These are phyloP conservation scores for Gadus macrocephalus DNA, from an alignment of 2,113 vertebrate species.

Conservation along the genomic window DNA sequence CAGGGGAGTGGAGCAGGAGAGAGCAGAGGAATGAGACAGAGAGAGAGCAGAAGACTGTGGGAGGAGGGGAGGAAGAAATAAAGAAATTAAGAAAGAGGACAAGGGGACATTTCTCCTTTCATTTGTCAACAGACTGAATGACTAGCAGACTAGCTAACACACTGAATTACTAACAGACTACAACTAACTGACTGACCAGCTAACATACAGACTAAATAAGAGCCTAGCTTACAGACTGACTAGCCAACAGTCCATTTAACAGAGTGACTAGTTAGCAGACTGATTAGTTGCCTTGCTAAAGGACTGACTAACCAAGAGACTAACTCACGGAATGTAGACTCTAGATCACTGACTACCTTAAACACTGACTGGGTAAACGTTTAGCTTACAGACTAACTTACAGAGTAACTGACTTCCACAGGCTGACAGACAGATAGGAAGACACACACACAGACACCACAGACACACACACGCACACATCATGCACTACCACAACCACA, in stretches of 20 bases:
- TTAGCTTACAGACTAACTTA: no score
- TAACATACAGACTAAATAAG: no score
- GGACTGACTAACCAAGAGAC: background rate
- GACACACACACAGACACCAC: slow-evolving; percentile 8
- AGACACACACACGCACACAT: no score
- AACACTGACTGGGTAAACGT: background rate
- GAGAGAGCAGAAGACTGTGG: no score
- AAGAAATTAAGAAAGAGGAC: slow-evolving; percentile 6
- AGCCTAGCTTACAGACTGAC: background rate
- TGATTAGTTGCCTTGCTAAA: no score
- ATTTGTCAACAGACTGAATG: slow-evolving; percentile 27
- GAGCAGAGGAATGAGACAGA: no score
- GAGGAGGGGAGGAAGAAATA: slow-evolving; percentile 1
- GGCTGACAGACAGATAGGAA: background rate
- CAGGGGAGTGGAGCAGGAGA: no score
- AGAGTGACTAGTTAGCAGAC: slow-evolving; percentile 2
- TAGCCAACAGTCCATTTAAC: no score
- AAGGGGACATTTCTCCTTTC: slow-evolving; percentile 44
- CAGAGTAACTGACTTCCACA: background rate
- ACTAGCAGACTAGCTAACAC: no score
- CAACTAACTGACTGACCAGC: background rate
- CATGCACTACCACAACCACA: no score
- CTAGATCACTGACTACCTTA: no score
- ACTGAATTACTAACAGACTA: no score
- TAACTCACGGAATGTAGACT: background rate